phyloP scores from a whole-genome alignment of 2,888 invertebrate species.

The Amphiduros pacificus region DNA sequence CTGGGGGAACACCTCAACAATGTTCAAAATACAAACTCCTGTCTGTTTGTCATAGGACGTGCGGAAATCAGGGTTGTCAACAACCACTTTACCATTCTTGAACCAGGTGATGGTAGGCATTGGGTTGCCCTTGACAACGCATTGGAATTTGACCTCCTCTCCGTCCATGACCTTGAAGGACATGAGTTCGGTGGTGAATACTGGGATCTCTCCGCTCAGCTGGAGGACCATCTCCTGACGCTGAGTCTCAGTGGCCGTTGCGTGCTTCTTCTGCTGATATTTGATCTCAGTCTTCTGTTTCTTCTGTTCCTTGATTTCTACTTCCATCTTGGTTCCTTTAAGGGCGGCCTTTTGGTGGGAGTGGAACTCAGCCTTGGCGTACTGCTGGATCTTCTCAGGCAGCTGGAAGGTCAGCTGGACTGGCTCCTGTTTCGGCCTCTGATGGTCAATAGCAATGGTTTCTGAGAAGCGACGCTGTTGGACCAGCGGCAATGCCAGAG shows the following conservation, averaged over 20 bases:
- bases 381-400: slow-evolving; percentile 13
- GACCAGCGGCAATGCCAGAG: slow-evolving; percentile 1
- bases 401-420: slow-evolving; percentile 25
- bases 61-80: slow-evolving; percentile 38
- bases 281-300: slow-evolving; percentile 18
- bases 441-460: slow-evolving; percentile 32
- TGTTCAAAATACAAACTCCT: slow-evolving; percentile 74
- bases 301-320: slow-evolving; percentile 23
- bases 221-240: slow-evolving; percentile 29
- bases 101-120: slow-evolving; percentile 95
- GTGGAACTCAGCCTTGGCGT: slow-evolving; percentile 18
- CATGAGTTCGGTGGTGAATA: slow-evolving; percentile 29
- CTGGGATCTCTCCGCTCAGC: slow-evolving; percentile 29
- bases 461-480: slow-evolving; percentile 31
- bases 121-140: slow-evolving; percentile 79
- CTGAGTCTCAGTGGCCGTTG: slow-evolving; percentile 31
- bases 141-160: slow-evolving; percentile 50
- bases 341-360: slow-evolving; percentile 23
- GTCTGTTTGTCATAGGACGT: slow-evolving; percentile 51
- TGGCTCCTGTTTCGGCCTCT: slow-evolving; percentile 19
- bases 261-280: slow-evolving; percentile 15
- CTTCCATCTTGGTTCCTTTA: slow-evolving; percentile 30
- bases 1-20: slow-evolving; percentile 92
- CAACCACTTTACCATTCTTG: slow-evolving; percentile 70
- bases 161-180: slow-evolving; percentile 49